Evolutionary conservation across 2,113 vertebrate genomes (phyloP), one percentile per base, ranked within the genome.

Genomic region (Dasyornis broadbenti): DNA sequence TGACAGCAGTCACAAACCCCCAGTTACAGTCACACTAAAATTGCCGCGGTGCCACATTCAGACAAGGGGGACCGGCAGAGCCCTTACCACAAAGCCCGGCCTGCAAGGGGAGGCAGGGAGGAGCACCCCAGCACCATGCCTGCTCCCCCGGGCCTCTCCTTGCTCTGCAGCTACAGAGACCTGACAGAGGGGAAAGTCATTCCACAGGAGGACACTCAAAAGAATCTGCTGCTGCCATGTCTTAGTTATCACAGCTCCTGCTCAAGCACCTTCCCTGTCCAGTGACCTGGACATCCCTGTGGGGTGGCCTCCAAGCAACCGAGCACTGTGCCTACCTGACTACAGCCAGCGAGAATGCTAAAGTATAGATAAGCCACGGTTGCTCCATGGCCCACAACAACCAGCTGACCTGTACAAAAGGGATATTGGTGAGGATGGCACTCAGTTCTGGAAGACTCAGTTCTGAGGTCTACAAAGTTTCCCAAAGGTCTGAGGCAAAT

Each of bases 1-100:
- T 23, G 72, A 80, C 42, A 68, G 86, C 60, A 68, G 57, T 65
- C 92, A 91, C 86, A 85, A 95, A 50, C 45, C 45, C n/a, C 35
- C 35, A 50, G 69, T 93, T 80, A 82, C 22, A 68, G 40, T 49
- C 15, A 17, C 65, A 56, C 64, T 78, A 56, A 88, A 83, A 86
- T 78, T 86, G 65, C 68, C 1, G 0, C 5, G 28, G 76, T 85
- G 27, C 66, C 68, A 47, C 3, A 1, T 85, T 59, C 30, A 59
- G 47, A 56, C 1, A 16, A 44, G 0, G 0, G 3, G 39, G 75
- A 69, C 49, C 28, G 1, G 1, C 69, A 81, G 56, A 89, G 13
- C 19, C 42, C 23, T 47, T 61, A 78, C 47, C 78, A 50, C 47
- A 63, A n/a, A 77, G 35, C 47, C 22, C 0, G 0, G 66, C 30